Percentiles rank a stretch among this genome's conserved stretches.
These are phyloP conservation scores for Amazona vittata DNA, from an alignment of 2,113 vertebrate species.

Conservation along the genomic window DNA sequence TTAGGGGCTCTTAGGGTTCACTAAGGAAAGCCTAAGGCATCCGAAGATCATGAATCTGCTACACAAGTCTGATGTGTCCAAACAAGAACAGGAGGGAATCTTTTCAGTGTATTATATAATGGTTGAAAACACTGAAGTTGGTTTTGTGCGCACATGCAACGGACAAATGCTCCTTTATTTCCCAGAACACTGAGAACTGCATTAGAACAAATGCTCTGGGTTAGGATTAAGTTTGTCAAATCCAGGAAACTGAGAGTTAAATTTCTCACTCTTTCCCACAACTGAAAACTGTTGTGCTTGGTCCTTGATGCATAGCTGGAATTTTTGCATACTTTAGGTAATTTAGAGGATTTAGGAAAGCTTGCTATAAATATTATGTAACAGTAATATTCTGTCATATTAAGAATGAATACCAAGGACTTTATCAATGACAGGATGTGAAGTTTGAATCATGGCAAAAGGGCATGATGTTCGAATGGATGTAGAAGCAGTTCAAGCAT, in stretches of 20 bases:
- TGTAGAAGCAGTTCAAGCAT: background rate
- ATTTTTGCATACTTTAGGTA: slow-evolving; percentile 62
- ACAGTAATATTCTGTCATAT: background rate
- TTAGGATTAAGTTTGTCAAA: slow-evolving; percentile 30
- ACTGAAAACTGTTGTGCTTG: slow-evolving; percentile 40
- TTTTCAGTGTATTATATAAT: background rate
- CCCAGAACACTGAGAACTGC: background rate
- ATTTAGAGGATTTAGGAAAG: slow-evolving; percentile 55
- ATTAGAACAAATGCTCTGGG: background rate
- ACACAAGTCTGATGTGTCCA: background rate
- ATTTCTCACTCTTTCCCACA: slow-evolving; percentile 44
- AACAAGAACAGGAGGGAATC: background rate
- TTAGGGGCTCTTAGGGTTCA: background rate
- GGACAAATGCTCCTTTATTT: slow-evolving; percentile 19
- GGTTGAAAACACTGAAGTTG: background rate
- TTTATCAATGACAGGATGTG: background rate
- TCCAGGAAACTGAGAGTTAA: slow-evolving; percentile 60
- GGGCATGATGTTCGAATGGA: background rate
- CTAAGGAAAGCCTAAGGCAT: background rate
- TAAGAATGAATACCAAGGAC: background rate
- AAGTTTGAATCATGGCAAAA: background rate
- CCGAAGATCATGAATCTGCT: background rate
- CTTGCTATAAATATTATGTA: slow-evolving; percentile 50
- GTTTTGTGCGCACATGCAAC: background rate
- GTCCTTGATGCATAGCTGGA: slow-evolving; percentile 47